phyloP scores from a whole-genome alignment of 2,797 vertebrate species.

The Lateolabrax maculatus region DNA sequence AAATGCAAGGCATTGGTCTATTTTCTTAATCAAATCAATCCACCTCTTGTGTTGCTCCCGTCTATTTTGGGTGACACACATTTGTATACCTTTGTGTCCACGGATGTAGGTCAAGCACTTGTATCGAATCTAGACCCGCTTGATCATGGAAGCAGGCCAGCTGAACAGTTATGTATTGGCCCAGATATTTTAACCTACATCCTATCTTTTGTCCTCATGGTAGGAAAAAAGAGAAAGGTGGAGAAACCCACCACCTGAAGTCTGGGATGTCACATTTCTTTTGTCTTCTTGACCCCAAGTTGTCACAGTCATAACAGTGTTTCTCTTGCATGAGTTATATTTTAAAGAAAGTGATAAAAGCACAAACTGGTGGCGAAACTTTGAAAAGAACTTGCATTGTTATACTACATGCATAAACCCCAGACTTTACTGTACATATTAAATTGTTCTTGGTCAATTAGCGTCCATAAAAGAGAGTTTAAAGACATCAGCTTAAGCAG shows the following conservation, averaged over 20 bases:
- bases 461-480: constrained; percentile 49
- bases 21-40: constrained; percentile 22
- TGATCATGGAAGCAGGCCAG: constrained; percentile 66
- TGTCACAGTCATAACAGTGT: constrained; percentile 41
- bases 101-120: constrained; percentile 69
- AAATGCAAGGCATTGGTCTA: constrained; percentile 49
- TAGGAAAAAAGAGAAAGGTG: constrained; percentile 43
- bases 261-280: constrained; percentile 35
- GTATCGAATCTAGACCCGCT: constrained; percentile 43
- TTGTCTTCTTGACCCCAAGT: constrained; percentile 30
- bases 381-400: background rate
- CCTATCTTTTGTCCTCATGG: constrained; percentile 46
- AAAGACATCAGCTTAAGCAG: constrained; percentile 49
- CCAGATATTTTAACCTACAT: constrained; percentile 74
- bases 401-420: background rate
- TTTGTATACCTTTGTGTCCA: constrained; percentile 47
- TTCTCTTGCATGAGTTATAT: background rate
- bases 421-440: constrained; percentile 34
- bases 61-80: constrained; percentile 52
- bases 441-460: constrained; percentile 59
- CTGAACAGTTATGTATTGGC: constrained; percentile 65
- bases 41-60: background rate
- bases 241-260: constrained; percentile 25
- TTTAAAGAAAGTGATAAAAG: constrained; percentile 8
- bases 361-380: background rate